Evolutionary conservation across 1,140 invertebrate genomes (phyloP).

Genomic region (Drosophila kurseongensis): DNA sequence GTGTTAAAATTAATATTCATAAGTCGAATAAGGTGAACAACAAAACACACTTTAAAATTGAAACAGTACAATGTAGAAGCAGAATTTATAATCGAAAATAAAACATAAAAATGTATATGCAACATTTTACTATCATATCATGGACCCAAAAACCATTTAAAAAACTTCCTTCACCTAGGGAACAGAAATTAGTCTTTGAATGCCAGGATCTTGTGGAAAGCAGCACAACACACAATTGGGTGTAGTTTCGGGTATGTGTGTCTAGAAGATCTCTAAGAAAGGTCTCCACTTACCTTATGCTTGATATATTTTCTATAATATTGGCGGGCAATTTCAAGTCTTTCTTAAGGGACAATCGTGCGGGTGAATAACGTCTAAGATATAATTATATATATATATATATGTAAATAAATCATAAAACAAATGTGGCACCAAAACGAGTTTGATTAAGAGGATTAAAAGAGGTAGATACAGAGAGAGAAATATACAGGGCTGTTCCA

Average conservation of each 20-base stretch:
- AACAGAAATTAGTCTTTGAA: conserved; percentile 2
- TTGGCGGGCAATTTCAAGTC: conserved; percentile 89
- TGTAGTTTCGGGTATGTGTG: conserved; percentile 25
- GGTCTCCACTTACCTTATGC: conserved; percentile 88
- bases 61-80: no score
- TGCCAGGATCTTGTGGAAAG: conserved; percentile 6
- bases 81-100: no score
- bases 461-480: conserved; percentile 4
- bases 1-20: no score
- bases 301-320: conserved; percentile 89
- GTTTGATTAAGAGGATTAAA: conserved; percentile 7
- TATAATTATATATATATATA: conserved; percentile 53
- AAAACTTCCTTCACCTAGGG: not conserved
- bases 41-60: not conserved
- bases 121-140: not conserved
- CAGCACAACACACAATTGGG: conserved; percentile 9
- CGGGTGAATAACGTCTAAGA: conserved; percentile 92
- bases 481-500: not conserved
- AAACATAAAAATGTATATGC: no score
- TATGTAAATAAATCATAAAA: conserved; percentile 55
- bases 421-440: conserved; percentile 18
- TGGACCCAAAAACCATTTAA: not conserved
- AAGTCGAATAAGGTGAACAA: no score
- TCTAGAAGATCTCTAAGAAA: conserved; percentile 17
- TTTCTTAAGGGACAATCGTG: conserved; percentile 91